These are phyloP conservation scores for Dendrocincla tyrannina DNA, from an alignment of 2,797 vertebrate genomes.

Conservation along the genomic window DNA sequence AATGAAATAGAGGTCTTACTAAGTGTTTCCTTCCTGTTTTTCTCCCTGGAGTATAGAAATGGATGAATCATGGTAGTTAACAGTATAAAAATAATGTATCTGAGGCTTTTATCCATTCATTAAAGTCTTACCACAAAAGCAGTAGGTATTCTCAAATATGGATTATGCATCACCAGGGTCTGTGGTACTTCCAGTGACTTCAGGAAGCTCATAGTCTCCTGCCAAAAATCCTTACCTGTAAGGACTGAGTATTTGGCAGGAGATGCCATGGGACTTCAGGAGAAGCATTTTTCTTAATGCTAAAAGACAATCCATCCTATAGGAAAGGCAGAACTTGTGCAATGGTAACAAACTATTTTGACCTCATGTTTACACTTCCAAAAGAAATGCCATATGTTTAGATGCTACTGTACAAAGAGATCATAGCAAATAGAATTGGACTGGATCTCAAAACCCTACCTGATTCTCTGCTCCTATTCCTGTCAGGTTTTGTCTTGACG, in stretches of 20 bases:
- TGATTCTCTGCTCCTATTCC: neutral
- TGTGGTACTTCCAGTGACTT: neutral
- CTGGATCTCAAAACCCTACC: neutral
- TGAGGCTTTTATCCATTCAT: slow-evolving; percentile 4
- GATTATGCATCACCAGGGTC: neutral
- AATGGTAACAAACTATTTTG: neutral
- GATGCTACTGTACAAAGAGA: neutral
- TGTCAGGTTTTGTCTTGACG: neutral
- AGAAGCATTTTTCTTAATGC: neutral
- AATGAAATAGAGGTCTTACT: neutral
- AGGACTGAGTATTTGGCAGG: neutral
- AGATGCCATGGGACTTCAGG: neutral
- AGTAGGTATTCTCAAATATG: neutral
- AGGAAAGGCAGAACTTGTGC: neutral
- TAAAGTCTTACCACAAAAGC: neutral
- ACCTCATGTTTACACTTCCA: neutral
- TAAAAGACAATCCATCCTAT: neutral
- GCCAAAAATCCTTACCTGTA: neutral
- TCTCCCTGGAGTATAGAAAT: neutral
- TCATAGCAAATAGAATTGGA: neutral
- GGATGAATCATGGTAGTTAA: slow-evolving; percentile 53
- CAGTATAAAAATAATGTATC: slow-evolving; percentile 24
- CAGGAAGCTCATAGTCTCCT: neutral
- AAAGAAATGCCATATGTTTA: neutral
- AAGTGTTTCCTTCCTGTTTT: slow-evolving; percentile 53